Conservation (phyloP, 2,888 invertebrate genomes). For the Monopis laevigella region DNA sequence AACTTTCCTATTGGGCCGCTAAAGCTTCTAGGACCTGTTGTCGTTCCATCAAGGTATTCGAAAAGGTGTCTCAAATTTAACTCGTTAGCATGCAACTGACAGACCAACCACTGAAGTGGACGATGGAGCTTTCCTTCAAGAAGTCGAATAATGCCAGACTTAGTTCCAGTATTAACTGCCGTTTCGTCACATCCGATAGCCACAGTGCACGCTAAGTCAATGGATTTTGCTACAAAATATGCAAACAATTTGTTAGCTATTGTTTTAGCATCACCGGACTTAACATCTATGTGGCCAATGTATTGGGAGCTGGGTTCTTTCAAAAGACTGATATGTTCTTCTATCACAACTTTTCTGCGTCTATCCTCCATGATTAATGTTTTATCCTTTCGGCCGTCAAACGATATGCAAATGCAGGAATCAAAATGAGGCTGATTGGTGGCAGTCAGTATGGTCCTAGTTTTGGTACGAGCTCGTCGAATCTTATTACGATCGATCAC, state of each 20-base stretch:
- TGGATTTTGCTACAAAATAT: neutral
- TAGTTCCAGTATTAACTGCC: too few species aligned
- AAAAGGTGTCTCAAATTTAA: too few species aligned
- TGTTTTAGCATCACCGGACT: slow-evolving; percentile 8
- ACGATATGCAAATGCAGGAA: slow-evolving; percentile 9
- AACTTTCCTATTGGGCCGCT: neutral
- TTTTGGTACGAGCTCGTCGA: slow-evolving; percentile 10
- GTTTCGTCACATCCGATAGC: too few species aligned
- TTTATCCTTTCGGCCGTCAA: slow-evolving; percentile 13
- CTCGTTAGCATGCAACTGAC: too few species aligned
- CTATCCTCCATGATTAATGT: slow-evolving; percentile 9
- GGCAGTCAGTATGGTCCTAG: slow-evolving; percentile 11
- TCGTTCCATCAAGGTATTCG: slow-evolving; percentile 9
- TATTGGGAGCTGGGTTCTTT: slow-evolving; percentile 13
- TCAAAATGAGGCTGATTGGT: neutral
- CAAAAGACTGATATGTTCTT: slow-evolving; percentile 8
- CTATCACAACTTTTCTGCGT: slow-evolving; percentile 13
- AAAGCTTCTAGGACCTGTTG: neutral
- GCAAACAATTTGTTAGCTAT: slow-evolving; percentile 6
- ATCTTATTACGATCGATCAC: slow-evolving; percentile 12
- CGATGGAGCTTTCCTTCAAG: slow-evolving; percentile 10
- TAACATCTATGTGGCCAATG: slow-evolving; percentile 8
- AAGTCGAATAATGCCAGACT: slow-evolving; percentile 4
- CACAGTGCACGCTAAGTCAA: slow-evolving; percentile 2
- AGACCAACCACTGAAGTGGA: too few species aligned